A percentile compares a stretch with the other conserved stretches of the same genome.
Conservation (phyloP, 2,888 invertebrate species). For the Agonopterix alstromeriana region DNA sequence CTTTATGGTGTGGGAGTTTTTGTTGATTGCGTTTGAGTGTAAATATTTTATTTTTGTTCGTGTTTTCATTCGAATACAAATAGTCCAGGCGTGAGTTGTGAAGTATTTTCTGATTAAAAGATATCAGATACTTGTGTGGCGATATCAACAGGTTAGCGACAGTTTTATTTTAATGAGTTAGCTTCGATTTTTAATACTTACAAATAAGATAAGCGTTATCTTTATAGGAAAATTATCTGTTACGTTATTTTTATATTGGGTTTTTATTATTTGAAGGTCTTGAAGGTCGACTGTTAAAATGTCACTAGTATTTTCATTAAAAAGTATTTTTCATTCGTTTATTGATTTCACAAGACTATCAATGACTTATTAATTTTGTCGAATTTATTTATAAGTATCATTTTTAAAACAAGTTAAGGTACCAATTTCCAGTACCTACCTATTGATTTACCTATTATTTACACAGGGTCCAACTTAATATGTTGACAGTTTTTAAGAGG, state of each 20-base stretch:
- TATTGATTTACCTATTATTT: no score
- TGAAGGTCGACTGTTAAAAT: no score
- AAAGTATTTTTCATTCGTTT: no score
- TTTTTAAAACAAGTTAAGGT: no score
- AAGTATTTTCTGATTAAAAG: conserved; percentile 14
- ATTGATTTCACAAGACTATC: no score
- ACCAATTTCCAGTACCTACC: no score
- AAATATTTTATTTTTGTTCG: conserved; percentile 61
- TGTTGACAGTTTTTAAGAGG: no score
- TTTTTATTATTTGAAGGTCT: no score
- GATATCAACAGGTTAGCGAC: conserved; percentile 7
- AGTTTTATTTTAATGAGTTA: conserved; percentile 7
- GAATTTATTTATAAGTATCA: no score
- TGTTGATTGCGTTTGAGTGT: conserved; percentile 58
- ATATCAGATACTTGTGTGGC: conserved; percentile 3
- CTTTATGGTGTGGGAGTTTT: conserved; percentile 66
- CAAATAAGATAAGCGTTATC: conserved; percentile 1
- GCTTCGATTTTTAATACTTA: conserved; percentile 1
- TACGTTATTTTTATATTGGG: background rate
- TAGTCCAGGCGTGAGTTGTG: conserved; percentile 22
- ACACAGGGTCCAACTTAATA: no score
- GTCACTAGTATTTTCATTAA: no score
- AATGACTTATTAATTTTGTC: no score
- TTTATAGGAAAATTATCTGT: background rate
- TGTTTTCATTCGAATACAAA: conserved; percentile 25